phyloP scores from a whole-genome alignment of 2,797 vertebrate species.

The Anniella stebbinsi region DNA sequence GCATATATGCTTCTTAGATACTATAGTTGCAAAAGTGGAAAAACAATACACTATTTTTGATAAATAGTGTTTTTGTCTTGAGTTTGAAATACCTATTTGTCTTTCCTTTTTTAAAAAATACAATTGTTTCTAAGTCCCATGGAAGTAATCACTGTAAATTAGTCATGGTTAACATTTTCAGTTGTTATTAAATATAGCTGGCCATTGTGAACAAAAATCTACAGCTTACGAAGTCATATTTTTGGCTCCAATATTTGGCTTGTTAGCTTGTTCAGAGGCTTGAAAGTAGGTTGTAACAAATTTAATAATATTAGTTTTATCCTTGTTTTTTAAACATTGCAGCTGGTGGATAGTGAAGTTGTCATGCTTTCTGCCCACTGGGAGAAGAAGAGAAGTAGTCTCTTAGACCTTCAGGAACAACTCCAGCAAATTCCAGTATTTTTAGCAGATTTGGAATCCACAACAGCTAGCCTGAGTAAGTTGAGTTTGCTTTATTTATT shows the following conservation, averaged over 20 bases:
- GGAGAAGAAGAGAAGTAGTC: slow-evolving; percentile 87
- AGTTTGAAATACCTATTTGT: neutral
- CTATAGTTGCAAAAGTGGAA: neutral
- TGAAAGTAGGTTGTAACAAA: neutral
- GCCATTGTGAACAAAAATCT: neutral
- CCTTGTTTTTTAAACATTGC: slow-evolving; percentile 49
- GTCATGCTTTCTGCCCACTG: slow-evolving; percentile 95
- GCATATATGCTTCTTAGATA: neutral
- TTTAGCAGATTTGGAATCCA: slow-evolving; percentile 85
- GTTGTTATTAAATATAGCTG: neutral
- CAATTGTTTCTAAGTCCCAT: neutral
- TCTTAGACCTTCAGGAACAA: slow-evolving; percentile 89
- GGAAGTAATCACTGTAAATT: neutral
- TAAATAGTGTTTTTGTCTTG: neutral
- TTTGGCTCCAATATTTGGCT: neutral
- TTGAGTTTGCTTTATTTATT: neutral
- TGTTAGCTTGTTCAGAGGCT: neutral
- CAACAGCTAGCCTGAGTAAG: slow-evolving; percentile 88
- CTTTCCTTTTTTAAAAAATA: neutral
- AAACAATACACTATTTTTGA: neutral
- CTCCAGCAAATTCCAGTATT: slow-evolving; percentile 89
- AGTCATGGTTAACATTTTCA: neutral
- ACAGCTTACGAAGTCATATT: neutral
- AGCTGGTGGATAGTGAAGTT: slow-evolving; percentile 91
- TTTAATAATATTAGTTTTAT: slow-evolving; percentile 1